These are phyloP conservation scores for Spodoptera exigua DNA, from an alignment of 2,888 invertebrate genomes.

Conservation along the genomic window DNA sequence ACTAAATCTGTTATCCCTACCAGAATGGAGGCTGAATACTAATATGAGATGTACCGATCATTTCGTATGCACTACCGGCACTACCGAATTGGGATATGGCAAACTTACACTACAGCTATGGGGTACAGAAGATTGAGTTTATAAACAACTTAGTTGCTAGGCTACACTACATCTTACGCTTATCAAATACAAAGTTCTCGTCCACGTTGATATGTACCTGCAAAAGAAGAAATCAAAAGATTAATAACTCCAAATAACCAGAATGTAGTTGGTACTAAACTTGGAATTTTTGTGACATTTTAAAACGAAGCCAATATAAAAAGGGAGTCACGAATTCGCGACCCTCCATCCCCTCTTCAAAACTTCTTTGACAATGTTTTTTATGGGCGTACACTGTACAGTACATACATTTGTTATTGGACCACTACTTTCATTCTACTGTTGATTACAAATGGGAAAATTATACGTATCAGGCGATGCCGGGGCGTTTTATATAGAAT, in stretches of 20 bases:
- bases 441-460: slow-evolving; percentile 52
- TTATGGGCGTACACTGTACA: slow-evolving; percentile 35
- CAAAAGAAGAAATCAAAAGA: slow-evolving; percentile 15
- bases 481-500: slow-evolving; percentile 4
- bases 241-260: slow-evolving; percentile 15
- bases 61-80: slow-evolving; percentile 33
- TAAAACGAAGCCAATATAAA: slow-evolving; percentile 40
- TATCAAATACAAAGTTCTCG: background rate
- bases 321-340: slow-evolving; percentile 25
- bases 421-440: slow-evolving; percentile 30
- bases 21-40: slow-evolving; percentile 53
- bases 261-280: slow-evolving; percentile 5
- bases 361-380: slow-evolving; percentile 28
- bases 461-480: slow-evolving; percentile 49
- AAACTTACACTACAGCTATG: slow-evolving; percentile 31
- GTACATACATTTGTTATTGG: slow-evolving; percentile 34
- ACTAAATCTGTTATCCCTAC: slow-evolving; percentile 54
- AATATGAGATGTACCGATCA: slow-evolving; percentile 39
- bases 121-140: slow-evolving; percentile 5
- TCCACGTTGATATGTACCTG: slow-evolving; percentile 37
- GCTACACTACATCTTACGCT: slow-evolving; percentile 26
- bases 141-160: slow-evolving; percentile 6
- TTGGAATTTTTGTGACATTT: slow-evolving; percentile 42
- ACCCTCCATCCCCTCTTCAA: slow-evolving; percentile 10
- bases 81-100: slow-evolving; percentile 16